Base-by-base conservation (phyloP, 2,113 vertebrate genomes). In the Gymnorhina tibicen region DNA sequence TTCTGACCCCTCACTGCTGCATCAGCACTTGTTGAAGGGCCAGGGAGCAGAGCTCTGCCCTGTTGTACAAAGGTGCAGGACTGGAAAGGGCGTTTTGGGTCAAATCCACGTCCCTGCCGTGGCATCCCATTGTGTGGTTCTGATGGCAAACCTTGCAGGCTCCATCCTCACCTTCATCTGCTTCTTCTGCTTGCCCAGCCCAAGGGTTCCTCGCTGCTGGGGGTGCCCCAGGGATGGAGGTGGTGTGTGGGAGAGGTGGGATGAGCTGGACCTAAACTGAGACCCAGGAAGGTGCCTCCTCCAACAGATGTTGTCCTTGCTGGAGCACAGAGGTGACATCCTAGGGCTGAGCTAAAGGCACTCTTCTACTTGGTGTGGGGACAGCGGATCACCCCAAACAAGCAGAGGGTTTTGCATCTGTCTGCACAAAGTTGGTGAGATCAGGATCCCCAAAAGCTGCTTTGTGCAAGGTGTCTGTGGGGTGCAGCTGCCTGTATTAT, bases 301-400 rank as follows among this genome's bases (percentile, higher is more conserved):
- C 37, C 47, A 53, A 11, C 35, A 68, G 23, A 4, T 32, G 10
- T 19, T 2, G 1, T 68, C 67, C 32, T 37, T 10, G 19, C 14
- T 68, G 49, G 32, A 52, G 19, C 35, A 46, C 3, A 3, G 50
- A 30, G 50, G 50, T 6, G 59, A n/a, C 17, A 52, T 64, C 23
- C 18, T 14, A 5, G 8, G 27, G 30, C 9, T 44, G 62, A 18
- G 6, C 9, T 16, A 59, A 41, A 72, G 21, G 4, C 44, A 30
- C 39, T 80, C 76, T 62, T 52, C 16, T 13, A 1, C 16, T 50
- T 6, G 0, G 5, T 14, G 7, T 30, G 2, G 3, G 27, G 10
- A 44, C 11, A 79, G 4, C 18, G 27, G 37, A 27, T 52, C n/a
- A n/a, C 2, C 21, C n/a, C 32, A 12, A n/a, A 28, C 19, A 4